Base-by-base conservation (phyloP, 2,888 invertebrate genomes). In the Drosophila dives region DNA sequence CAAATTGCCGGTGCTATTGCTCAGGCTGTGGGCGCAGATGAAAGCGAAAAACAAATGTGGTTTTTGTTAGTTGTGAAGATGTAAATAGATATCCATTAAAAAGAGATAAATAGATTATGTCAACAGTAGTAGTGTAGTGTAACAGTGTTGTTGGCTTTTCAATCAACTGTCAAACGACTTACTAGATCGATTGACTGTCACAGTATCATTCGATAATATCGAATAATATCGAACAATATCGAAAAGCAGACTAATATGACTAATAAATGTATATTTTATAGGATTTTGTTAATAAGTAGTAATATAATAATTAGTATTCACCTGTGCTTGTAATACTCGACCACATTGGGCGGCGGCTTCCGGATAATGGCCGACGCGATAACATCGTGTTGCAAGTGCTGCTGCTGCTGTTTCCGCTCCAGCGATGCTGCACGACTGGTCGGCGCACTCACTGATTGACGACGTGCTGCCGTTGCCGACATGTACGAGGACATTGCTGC, bases 401-500 rank as follows among this genome's bases (percentile, higher is more conserved):
- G 81, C 54, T 75, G 76, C 0, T 89, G 89, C 34, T 91, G 78
- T 59, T 92, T 93, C 32, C 93, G 90, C 55, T 93, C 93, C 55
- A 92, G 66, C 2, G 92, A 92, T n/a, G 92, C 89, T 4, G 93
- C 79, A 34, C 93, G 90, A 59, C 91, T 92, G 50, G 80, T 85
- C 0, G 93, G 91, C 6, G 91, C 90, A 69, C 92, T 92, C 45
- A 90, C 89, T 34, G 87, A 86, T 59, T 92, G 90, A 1, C 91
- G 80, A 0, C 79, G 73, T 7, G 90, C 76, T 15, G 83, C 80
- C 50, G 83, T 83, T 11, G 82, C 90, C 15, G 85, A 78, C 72
- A 84, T 83, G 15, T 86, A 87, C 15, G 86, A 83, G 45, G 86
- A 86, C 48, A 86, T 80, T 38, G 89, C 83, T 15, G 82, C 88